Conservation (phyloP, 1,140 invertebrate genomes). For the Phortica variegata region DNA sequence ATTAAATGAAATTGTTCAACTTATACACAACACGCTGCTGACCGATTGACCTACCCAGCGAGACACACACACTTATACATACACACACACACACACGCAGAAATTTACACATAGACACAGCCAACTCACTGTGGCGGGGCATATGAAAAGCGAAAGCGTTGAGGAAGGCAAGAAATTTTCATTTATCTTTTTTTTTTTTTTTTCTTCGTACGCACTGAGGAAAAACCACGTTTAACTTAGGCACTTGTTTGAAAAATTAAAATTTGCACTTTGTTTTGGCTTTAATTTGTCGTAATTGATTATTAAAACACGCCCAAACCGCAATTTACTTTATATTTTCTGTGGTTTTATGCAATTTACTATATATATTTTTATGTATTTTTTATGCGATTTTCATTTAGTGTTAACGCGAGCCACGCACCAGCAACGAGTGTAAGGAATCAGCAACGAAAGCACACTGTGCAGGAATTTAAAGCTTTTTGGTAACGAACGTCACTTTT, state of each 20-base stretch:
- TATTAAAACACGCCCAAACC: no score
- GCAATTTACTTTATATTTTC: slow-evolving; percentile 19
- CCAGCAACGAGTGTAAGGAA: slow-evolving; percentile 44
- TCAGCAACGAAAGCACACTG: slow-evolving; percentile 49
- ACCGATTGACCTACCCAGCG: slow-evolving; percentile 46
- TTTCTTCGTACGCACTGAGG: no score
- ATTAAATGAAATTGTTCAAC: slow-evolving; percentile 8
- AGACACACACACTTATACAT: not conserved
- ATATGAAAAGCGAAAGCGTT: slow-evolving; percentile 36
- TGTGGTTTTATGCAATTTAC: slow-evolving; percentile 12
- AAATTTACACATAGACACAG: slow-evolving; percentile 4
- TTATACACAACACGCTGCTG: slow-evolving; percentile 16
- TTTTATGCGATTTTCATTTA: slow-evolving; percentile 15
- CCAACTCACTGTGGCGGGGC: slow-evolving; percentile 18
- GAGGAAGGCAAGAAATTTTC: not conserved
- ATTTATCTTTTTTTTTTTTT: not conserved
- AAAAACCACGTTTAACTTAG: not conserved
- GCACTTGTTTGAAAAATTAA: not conserved
- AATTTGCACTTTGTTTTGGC: slow-evolving; percentile 9
- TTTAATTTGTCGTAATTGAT: not conserved
- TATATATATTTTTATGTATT: slow-evolving; percentile 26
- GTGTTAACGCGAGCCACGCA: slow-evolving; percentile 5
- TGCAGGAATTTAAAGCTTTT: slow-evolving; percentile 42
- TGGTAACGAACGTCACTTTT: slow-evolving; percentile 26
- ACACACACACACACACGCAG: slow-evolving; percentile 10